Evolutionary conservation across 2,888 invertebrate species (phyloP).

Genomic region (Pristionchus entomophagus): DNA sequence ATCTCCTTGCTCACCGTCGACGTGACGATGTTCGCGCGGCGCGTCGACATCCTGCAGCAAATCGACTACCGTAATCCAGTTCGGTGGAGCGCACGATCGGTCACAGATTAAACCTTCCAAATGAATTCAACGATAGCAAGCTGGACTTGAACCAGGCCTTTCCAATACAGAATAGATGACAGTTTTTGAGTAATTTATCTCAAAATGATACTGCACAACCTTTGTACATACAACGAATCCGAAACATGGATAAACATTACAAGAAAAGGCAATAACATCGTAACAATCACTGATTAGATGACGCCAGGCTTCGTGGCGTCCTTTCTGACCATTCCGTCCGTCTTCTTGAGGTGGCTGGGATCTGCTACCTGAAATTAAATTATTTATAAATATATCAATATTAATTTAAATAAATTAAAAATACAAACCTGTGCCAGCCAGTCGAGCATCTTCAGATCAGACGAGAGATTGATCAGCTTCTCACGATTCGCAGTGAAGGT

Average conservation of each 20-base stretch:
- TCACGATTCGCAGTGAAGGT: conserved; percentile 54
- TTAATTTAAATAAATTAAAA: not conserved
- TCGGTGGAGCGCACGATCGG: not conserved
- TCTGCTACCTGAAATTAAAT: conserved; percentile 26
- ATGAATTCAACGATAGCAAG: not conserved
- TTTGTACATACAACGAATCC: conserved; percentile 23
- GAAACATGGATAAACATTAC: not conserved
- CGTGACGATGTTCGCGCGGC: conserved; percentile 61
- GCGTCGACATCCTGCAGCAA: conserved; percentile 53
- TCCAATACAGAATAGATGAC: not conserved
- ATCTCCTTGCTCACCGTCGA: conserved; percentile 64
- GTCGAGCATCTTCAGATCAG: conserved; percentile 60
- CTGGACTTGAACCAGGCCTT: conserved; percentile 14
- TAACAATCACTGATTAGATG: conserved; percentile 1
- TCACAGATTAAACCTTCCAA: no score
- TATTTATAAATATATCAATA: not conserved
- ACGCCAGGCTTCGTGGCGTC: conserved; percentile 24
- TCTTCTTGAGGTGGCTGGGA: conserved; percentile 44
- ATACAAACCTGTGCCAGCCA: conserved; percentile 56
- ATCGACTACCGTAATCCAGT: conserved; percentile 17
- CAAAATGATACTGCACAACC: not conserved
- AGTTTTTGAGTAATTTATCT: not conserved
- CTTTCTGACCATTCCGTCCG: conserved; percentile 37
- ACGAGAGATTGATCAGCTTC: conserved; percentile 52
- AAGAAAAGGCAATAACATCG: not conserved